Evolutionary conservation across 2,797 vertebrate genomes (phyloP).

Genomic region (Iguana delicatissima): DNA sequence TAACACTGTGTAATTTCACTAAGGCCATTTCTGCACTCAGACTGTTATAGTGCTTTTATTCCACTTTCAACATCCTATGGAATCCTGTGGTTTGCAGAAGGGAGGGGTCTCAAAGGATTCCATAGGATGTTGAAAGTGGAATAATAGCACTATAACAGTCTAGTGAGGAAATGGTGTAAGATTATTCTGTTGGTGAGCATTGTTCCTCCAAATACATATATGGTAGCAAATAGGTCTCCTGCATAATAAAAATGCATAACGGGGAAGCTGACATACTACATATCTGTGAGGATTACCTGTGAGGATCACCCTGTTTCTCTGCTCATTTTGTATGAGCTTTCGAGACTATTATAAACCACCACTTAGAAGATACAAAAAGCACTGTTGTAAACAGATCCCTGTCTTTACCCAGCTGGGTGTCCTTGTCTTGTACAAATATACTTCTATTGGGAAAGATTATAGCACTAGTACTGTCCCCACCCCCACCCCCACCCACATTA

Average conservation of each 20-base stretch:
- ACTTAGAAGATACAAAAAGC: rapidly evolving
- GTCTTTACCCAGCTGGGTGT: neutral
- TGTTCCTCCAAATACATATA: neutral
- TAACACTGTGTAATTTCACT: too few relatives aligned
- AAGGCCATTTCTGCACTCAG: too few relatives aligned
- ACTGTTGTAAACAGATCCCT: neutral
- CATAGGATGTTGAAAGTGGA: too few relatives aligned
- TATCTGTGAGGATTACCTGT: neutral
- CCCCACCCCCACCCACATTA: neutral
- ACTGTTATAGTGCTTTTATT: too few relatives aligned
- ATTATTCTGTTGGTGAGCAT: neutral
- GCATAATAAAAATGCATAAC: neutral
- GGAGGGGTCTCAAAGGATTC: too few relatives aligned
- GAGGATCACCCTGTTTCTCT: neutral
- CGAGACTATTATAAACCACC: rapidly evolving
- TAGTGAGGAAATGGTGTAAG: too few relatives aligned
- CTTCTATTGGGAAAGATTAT: neutral
- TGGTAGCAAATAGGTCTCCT: neutral
- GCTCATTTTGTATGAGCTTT: neutral
- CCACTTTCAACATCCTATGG: too few relatives aligned
- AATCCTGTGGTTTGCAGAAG: too few relatives aligned
- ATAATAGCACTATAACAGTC: too few relatives aligned
- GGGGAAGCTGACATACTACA: neutral
- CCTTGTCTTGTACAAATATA: neutral
- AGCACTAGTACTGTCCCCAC: neutral